Conservation (phyloP, 2,113 vertebrate genomes). For the Coracopsis vasa region DNA sequence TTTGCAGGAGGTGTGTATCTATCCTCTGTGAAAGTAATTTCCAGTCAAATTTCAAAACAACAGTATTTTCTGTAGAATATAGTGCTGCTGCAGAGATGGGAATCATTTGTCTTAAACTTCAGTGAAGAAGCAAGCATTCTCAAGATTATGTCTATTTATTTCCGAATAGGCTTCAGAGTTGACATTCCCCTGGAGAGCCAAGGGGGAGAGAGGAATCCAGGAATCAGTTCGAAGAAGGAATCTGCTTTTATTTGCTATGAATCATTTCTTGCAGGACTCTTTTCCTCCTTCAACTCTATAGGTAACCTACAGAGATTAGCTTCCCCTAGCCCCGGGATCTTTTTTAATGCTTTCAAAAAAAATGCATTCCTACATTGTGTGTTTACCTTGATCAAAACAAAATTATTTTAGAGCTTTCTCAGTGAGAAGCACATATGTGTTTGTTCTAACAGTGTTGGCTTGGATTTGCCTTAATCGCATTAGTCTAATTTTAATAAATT, state of each 20-base stretch:
- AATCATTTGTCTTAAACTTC: neutral
- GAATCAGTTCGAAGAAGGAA: neutral
- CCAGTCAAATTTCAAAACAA: neutral
- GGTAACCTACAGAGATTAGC: neutral
- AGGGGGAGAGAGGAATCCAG: neutral
- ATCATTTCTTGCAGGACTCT: neutral
- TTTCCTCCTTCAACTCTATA: neutral
- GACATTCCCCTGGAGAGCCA: neutral
- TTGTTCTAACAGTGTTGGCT: neutral
- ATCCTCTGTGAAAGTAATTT: neutral
- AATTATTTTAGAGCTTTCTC: neutral
- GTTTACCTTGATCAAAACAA: neutral
- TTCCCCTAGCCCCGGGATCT: neutral
- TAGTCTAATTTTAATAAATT: neutral
- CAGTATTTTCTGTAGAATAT: neutral
- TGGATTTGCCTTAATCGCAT: neutral
- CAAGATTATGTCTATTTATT: neutral
- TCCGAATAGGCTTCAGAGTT: neutral
- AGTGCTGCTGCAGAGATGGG: neutral
- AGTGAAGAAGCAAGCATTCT: neutral
- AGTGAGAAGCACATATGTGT: neutral
- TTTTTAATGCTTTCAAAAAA: neutral
- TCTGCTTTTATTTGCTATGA: neutral
- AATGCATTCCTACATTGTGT: neutral
- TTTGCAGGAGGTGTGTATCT: neutral